These are phyloP conservation scores for Dallia pectoralis DNA, from an alignment of 2,797 vertebrate species.

Conservation along the genomic window DNA sequence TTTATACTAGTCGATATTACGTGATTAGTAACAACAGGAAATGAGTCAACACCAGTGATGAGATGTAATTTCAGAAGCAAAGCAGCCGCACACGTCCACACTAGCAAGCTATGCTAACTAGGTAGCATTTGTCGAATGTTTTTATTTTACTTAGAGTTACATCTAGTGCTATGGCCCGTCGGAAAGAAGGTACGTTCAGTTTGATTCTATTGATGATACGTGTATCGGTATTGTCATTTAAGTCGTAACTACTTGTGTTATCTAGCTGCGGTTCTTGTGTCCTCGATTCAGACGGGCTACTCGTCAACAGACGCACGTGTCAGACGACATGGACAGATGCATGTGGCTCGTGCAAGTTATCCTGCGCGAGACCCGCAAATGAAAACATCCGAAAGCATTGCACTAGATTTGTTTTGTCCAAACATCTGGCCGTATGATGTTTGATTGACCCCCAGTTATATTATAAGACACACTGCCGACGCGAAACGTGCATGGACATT, in stretches of 20 bases:
- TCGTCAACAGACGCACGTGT: not conserved
- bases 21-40: not conserved
- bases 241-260: too few species aligned
- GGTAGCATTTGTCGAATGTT: not conserved
- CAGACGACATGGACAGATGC: not conserved
- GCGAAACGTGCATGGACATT: too few species aligned
- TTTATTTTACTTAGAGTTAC: not conserved
- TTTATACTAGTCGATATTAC: not conserved
- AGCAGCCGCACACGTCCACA: not conserved
- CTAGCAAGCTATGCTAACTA: slow-evolving; percentile 23
- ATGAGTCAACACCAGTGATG: not conserved
- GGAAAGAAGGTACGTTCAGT: slow-evolving; percentile 69
- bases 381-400: too few species aligned
- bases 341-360: too few species aligned
- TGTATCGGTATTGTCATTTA: not conserved
- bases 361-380: too few species aligned
- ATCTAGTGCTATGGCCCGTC: slow-evolving; percentile 57
- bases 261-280: too few species aligned
- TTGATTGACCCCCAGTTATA: too few species aligned
- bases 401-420: too few species aligned
- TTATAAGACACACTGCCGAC: too few species aligned
- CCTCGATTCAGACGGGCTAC: too few species aligned
- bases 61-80: not conserved
- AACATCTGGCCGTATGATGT: too few species aligned
- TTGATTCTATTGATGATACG: not conserved